Base-by-base conservation (phyloP, 2,797 vertebrate genomes). In the Cyprinella venusta region DNA sequence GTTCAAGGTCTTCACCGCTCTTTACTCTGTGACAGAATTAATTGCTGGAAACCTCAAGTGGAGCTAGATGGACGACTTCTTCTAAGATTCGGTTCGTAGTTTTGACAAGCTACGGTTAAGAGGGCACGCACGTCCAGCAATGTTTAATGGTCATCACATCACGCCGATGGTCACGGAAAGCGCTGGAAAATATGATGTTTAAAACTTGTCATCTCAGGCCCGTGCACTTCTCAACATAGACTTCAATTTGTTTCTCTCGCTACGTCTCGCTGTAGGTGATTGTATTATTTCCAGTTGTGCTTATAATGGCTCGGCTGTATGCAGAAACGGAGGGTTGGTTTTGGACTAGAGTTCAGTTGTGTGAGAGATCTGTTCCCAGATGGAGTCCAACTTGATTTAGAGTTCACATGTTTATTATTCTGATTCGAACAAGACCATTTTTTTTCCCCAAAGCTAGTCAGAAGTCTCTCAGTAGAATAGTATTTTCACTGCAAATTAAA, bases 321-420 rank as follows among this genome's bases (percentile, higher is more conserved):
- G 74, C 48, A 54, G 52, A 61, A 69, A 52, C 40, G 5, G 24
- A 52, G 59, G 86, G 79, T 76, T 15, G 86, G 85, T 88, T 89
- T 89, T 64, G 72, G 86, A 89, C 83, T 80, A 59, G 61, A 87
- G 21, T 33, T 85, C 79, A 87, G 21, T 33, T 85, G 78, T 67
- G n/a, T 75, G 71, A 48, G 45, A 69, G 63, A 54, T 75, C 71
- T 75, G 65, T 61, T 76, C 26, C 52, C 74, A 76, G 52, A 24
- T 48, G 50, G 64, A 83, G 52, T 71, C 65, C 63, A 48, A 26
- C 40, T 83, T 59, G 64, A 71, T 84, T 86, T 56, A 87, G 48
- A 45, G 74, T 71, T 74, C 74, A 77, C 81, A 69, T 74, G 10
- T 83, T 69, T 69, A 68, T 76, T 68, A 54, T 67, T 82, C 61